Conservation (phyloP, 2,113 vertebrate species). For the Prinia subflava region DNA sequence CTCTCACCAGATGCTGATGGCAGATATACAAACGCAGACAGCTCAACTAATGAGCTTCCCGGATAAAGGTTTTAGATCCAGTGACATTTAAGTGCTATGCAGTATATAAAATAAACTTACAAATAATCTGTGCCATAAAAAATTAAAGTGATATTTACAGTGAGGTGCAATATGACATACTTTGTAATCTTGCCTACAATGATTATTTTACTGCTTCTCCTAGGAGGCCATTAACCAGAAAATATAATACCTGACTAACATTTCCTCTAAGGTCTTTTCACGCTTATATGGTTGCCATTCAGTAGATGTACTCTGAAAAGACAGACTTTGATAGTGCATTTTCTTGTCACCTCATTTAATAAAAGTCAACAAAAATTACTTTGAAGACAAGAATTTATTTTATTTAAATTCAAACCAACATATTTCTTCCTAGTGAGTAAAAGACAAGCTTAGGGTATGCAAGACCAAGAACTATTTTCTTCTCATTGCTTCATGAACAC, state of each 20-base stretch:
- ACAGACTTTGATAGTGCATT: background rate
- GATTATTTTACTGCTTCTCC: background rate
- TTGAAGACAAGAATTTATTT: background rate
- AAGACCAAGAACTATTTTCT: background rate
- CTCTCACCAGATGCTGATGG: conserved; percentile 78
- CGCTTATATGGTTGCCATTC: background rate
- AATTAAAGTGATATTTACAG: conserved; percentile 40
- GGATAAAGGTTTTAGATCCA: conserved; percentile 25
- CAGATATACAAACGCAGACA: conserved; percentile 68
- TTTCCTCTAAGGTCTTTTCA: background rate
- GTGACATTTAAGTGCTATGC: conserved; percentile 31
- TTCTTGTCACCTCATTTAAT: background rate
- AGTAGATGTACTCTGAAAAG: background rate
- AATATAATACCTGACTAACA: background rate
- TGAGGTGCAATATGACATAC: background rate
- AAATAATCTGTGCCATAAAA: conserved; percentile 30
- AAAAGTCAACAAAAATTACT: background rate
- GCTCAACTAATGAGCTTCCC: conserved; percentile 74
- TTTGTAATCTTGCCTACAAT: background rate
- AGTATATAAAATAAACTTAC: conserved; percentile 22
- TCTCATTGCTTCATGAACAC: background rate
- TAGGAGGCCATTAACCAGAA: background rate
- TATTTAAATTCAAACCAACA: background rate
- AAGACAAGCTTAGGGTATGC: background rate
- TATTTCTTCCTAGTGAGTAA: background rate